Evolutionary conservation across 2,113 vertebrate genomes (phyloP).

Genomic region (Empidonax traillii): DNA sequence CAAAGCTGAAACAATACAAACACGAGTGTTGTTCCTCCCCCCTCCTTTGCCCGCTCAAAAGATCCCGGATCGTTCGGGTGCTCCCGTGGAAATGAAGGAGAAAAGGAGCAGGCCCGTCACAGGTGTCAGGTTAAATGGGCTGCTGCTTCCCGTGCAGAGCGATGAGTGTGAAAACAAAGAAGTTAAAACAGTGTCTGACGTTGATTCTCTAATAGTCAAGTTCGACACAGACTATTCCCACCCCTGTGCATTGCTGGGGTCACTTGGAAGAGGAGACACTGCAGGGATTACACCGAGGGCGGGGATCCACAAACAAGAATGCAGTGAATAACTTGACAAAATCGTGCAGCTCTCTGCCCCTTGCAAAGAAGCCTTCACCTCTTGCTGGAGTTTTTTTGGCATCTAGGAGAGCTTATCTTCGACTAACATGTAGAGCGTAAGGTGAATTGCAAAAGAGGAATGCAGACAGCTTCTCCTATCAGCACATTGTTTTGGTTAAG

Average conservation of each 20-base stretch:
- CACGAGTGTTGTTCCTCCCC: background rate
- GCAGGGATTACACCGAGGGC: background rate
- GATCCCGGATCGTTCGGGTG: background rate
- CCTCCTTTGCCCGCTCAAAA: background rate
- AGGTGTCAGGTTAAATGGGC: background rate
- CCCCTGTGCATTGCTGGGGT: background rate
- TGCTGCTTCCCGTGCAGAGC: background rate
- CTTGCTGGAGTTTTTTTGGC: slow-evolving; percentile 48
- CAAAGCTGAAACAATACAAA: background rate
- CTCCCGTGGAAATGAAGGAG: background rate
- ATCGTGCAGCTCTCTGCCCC: background rate
- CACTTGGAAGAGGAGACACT: background rate
- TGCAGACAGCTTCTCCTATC: slow-evolving; percentile 61
- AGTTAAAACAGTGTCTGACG: background rate
- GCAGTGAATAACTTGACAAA: slow-evolving; percentile 7
- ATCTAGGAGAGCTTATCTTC: slow-evolving; percentile 52
- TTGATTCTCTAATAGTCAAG: background rate
- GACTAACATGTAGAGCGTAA: slow-evolving; percentile 12
- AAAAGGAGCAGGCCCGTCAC: background rate
- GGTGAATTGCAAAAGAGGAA: slow-evolving; percentile 58
- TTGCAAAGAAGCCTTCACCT: slow-evolving; percentile 57
- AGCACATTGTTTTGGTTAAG: slow-evolving; percentile 47
- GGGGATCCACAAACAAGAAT: slow-evolving; percentile 1
- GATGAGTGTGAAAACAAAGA: background rate
- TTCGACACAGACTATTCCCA: background rate